These are phyloP conservation scores for Pseudeuparius sepicola DNA, from an alignment of 2,888 invertebrate species.

Conservation along the genomic window DNA sequence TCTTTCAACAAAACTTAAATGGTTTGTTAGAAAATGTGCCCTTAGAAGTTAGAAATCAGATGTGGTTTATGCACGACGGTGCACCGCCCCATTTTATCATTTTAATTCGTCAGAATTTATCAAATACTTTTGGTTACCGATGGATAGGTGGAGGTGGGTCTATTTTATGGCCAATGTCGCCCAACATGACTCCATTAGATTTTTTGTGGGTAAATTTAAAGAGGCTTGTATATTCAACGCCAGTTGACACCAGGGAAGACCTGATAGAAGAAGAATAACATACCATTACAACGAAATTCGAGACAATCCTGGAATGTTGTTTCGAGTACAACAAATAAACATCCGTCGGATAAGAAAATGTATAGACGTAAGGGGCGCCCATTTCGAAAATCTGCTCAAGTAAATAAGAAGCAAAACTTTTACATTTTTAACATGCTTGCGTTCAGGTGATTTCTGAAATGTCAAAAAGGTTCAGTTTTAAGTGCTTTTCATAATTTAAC, in stretches of 20 bases:
- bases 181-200: too few relatives aligned
- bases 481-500: too few relatives aligned
- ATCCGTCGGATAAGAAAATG: neutral
- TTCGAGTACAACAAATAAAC: slow-evolving; percentile 3
- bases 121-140: slow-evolving; percentile 1
- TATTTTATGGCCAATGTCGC: neutral
- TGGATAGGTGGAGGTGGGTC: slow-evolving; percentile 6
- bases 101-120: slow-evolving; percentile 3
- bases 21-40: too few relatives aligned
- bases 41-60: slow-evolving; percentile 7
- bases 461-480: too few relatives aligned
- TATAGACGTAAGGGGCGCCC: too few relatives aligned
- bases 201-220: slow-evolving; percentile 8
- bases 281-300: slow-evolving; percentile 4
- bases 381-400: too few relatives aligned
- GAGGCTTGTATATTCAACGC: slow-evolving; percentile 6
- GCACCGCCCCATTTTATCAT: neutral
- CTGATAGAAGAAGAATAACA: too few relatives aligned
- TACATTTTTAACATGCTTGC: too few relatives aligned
- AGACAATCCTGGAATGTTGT: slow-evolving; percentile 7
- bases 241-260: slow-evolving; percentile 4
- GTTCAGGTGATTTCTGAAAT: too few relatives aligned
- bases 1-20: too few relatives aligned
- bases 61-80: too few relatives aligned
- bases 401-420: too few relatives aligned